Evolutionary conservation across 2,113 vertebrate species (phyloP), one percentile per base, ranked within the genome.

Genomic region (Cyphomyrus plagiostoma): DNA sequence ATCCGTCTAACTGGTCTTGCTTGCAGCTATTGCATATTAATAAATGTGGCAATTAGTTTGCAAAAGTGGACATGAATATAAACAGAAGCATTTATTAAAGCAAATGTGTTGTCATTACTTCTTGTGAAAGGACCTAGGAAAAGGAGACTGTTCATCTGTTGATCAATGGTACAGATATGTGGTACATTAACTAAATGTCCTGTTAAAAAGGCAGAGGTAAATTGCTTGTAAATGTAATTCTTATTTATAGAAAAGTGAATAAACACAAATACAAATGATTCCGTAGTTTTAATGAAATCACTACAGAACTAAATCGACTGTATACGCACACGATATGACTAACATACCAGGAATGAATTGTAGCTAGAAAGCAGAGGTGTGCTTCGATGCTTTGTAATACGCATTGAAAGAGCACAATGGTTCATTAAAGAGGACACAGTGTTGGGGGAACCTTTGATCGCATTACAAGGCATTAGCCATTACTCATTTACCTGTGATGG

Each of bases 111-210:
- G 35, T 42, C 74, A 80, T 80, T 39, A 39, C 30, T 77, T 77
- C 11, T 77, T 17, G 4, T 39, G 70, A 15, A 39, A 77, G 17
- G 35, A 77, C 70, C 30, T 77, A 4, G 35, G 70, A 77, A 77
- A 77, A 77, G 0, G 35, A 80, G 74, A 80, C 13, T 42, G 74
- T 80, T 80, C 4, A 35, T 80, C 74, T 80, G 30, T 35, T 80
- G 74, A 80, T 80, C 74, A 80, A 80, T 80, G 74, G 74, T 80
- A 80, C 74, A 80, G 35, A 80, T 70, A 30, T 30, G 62, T 80
- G 74, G 74, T 80, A 80, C 74, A 80, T 80, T 80, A 80, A 80
- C 74, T 80, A 15, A 80, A 42, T 80, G 13, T 42, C 35, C 17
- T 17, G 74, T 80, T 42, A 42, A 19, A 21, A 80, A 80, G 30